Evolutionary conservation across 2,113 vertebrate genomes (phyloP), one percentile per base, ranked within the genome.

Genomic region (Anolis carolinensis): DNA sequence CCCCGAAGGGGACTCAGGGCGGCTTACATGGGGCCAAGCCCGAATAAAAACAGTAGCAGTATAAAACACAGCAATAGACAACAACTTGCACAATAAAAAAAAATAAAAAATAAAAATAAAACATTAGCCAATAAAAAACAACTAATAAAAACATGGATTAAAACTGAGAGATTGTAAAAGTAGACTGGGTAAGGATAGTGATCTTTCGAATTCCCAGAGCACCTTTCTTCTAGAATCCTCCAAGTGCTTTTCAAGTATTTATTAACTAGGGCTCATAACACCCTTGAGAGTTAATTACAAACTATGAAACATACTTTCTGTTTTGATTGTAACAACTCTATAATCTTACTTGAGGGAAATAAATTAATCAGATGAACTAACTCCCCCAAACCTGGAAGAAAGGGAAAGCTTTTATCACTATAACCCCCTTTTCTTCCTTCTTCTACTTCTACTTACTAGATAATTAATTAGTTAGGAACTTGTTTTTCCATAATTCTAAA

Each of bases 271-370:
- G 70, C 82, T 93, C 88, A 87, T 84, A 92, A 85, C 62, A 89
- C 92, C 88, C 90, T 91, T 84, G 89, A 89, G 92, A 94, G 87
- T 93, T 93, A 93, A 94, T 95, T 93, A 94, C 92, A 94, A 93
- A 89, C 91, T 91, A 92, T 73, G 72, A 92, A 82, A 50, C 65
- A 90, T 92, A 81, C 91, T 88, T 92, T 83, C 89, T 85, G 39
- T 86, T 93, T 91, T 76, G 62, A 89, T 90, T 92, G 90, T 86
- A 94, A 82, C 63, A 83, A 76, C 86, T 83, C 87, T 86, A 87
- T 88, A 83, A 83, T 78, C 73, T 90, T 94, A 94, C 92, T 90
- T 92, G 86, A 91, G 78, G 80, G 86, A 93, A 93, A 85, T 83
- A 92, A 91, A 94, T 59, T 13, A 59, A 18, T 13, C 55, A 59